Percentiles rank a stretch among this genome's conserved stretches.
Evolutionary conservation across 2,797 vertebrate genomes (phyloP).

Genomic region (Lacerta agilis): DNA sequence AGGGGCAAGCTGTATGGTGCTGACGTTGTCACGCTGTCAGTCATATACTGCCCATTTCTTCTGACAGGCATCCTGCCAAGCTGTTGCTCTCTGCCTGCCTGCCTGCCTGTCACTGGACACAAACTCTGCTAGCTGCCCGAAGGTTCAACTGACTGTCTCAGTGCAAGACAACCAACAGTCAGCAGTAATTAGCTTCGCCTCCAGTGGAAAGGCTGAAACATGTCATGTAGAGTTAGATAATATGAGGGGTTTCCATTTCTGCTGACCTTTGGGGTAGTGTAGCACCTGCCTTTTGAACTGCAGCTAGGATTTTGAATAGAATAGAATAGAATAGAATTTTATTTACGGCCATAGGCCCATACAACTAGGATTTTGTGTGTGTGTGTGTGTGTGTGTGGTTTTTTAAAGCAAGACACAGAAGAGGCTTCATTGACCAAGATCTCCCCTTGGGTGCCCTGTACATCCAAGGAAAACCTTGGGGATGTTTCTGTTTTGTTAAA

Average conservation of each 20-base stretch:
- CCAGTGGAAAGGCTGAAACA: neutral
- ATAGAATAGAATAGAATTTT: too few relatives aligned
- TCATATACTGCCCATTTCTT: neutral
- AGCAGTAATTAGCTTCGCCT: neutral
- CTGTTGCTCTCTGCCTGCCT: neutral
- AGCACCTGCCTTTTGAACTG: neutral
- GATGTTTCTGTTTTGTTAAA: too few relatives aligned
- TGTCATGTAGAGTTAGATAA: neutral
- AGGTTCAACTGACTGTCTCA: neutral
- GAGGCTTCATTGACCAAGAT: neutral
- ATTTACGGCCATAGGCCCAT: too few relatives aligned
- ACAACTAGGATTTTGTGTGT: too few relatives aligned
- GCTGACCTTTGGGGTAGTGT: neutral
- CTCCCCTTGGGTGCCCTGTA: accelerated
- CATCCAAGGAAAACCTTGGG: accelerated
- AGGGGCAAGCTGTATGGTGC: neutral
- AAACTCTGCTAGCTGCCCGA: neutral
- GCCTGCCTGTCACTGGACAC: neutral
- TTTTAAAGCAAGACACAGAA: neutral
- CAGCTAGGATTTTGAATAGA: neutral
- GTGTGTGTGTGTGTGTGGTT: too few relatives aligned
- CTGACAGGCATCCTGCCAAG: neutral
- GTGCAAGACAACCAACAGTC: neutral
- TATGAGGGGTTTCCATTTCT: neutral
- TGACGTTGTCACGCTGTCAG: neutral